Evolutionary conservation across 2,888 invertebrate species (phyloP), one percentile per base, ranked within the genome.

Genomic region (Meiosimyza platycephala): DNA sequence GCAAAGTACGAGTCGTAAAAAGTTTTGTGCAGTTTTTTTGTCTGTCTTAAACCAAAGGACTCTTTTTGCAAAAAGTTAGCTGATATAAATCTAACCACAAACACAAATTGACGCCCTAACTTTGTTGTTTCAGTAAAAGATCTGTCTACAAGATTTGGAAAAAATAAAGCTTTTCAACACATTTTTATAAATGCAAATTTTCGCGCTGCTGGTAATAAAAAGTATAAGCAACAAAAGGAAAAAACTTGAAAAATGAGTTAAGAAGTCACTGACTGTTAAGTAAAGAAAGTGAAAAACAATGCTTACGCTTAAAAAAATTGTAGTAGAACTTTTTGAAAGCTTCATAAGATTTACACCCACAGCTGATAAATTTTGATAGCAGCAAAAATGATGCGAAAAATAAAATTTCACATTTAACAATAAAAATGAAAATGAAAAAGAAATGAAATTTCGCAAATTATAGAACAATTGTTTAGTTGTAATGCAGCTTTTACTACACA

Each of bases 121-220:
- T 59, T 50, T 22, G 18, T 48, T 48, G 16, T 40, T 40, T 40
- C 40, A 40, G 40, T 40, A 40, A 40, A 40, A 59, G 50, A 48
- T 18, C 68, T 59, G 67, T 67, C 67, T 67, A 55, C 55, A 47
- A 67, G 55, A 67, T 67, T 50, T 15, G 64, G 3, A 5, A 57
- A 57, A 9, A 6, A 12, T 16, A 64, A 48, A 64, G 64, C 47
- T 64, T 40, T 64, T 64, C 64, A 64, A 50, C 64, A 50, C 50
- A 22, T 18, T 64, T 40, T 64, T 64, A 64, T 40, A 64, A 64
- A 64, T 64, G 64, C 64, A 64, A 64, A 64, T 64, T 64, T 62
- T 15, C 2, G 15, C 28, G 12, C 57, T 57, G 13, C 13, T 47
- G 18, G 16, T 50, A 16, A 48, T 50, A n/a, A 50, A 18, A 9